Conservation (phyloP, 2,888 invertebrate species). For the Watsonalla cultraria region DNA sequence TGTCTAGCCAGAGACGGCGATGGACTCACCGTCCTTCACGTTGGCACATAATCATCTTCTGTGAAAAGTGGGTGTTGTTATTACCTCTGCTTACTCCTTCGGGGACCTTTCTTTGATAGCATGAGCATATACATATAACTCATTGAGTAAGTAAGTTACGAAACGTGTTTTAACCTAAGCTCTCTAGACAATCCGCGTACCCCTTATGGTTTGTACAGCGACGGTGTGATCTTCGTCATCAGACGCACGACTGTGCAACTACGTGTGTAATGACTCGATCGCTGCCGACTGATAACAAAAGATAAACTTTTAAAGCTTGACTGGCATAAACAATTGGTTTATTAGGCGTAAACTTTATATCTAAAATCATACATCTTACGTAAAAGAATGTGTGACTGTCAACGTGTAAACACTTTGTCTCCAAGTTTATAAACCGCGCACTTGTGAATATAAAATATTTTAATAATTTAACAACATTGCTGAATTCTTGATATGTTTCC, state of each 20-base stretch:
- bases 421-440: constrained; percentile 1
- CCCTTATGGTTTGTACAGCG: constrained; percentile 18
- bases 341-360: constrained; percentile 29
- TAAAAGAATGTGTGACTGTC: too few relatives aligned
- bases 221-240: constrained; percentile 47
- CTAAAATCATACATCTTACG: not conserved
- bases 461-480: not conserved
- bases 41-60: too few relatives aligned
- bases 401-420: not conserved
- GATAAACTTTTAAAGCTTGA: constrained; percentile 55
- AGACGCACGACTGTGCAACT: constrained; percentile 54
- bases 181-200: not conserved
- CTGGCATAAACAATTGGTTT: constrained; percentile 48
- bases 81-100: too few relatives aligned
- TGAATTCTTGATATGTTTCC: not conserved
- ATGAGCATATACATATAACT: not conserved
- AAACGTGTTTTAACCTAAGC: constrained; percentile 18
- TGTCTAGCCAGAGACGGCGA: too few relatives aligned
- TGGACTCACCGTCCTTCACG: too few relatives aligned
- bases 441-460: constrained; percentile 4
- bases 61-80: too few relatives aligned
- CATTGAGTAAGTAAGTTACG: not conserved
- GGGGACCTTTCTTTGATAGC: too few relatives aligned
- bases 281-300: constrained; percentile 59
- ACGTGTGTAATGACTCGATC: constrained; percentile 68